A percentile compares a stretch with the other conserved stretches of the same genome.
Conservation (phyloP, 2,888 invertebrate species). For the Drosophila histrio region DNA sequence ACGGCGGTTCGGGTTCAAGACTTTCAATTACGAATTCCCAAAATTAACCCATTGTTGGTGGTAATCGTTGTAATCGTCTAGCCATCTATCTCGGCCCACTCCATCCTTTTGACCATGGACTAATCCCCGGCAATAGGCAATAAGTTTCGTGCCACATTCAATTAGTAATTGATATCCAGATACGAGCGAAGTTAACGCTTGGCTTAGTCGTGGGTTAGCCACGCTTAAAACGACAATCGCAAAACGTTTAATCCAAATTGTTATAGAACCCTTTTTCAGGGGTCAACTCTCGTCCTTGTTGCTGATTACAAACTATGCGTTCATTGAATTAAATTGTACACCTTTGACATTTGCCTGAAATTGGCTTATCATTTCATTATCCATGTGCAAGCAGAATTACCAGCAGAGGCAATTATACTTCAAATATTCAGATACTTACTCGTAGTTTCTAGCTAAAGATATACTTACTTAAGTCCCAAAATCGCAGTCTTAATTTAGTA, state of each 20-base stretch:
- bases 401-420: not conserved
- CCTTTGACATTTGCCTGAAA: slow-evolving; percentile 23
- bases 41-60: slow-evolving; percentile 48
- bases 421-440: not conserved
- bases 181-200: slow-evolving; percentile 58
- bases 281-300: not conserved
- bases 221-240: slow-evolving; percentile 55
- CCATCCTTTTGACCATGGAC: not conserved
- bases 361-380: not conserved
- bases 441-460: not conserved
- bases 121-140: slow-evolving; percentile 37
- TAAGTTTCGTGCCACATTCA: slow-evolving; percentile 67
- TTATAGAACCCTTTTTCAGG: not conserved
- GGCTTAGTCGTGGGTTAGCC: slow-evolving; percentile 57
- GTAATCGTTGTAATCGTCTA: slow-evolving; percentile 43
- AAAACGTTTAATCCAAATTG: slow-evolving; percentile 64
- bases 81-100: slow-evolving; percentile 3
- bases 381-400: not conserved
- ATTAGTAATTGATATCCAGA: slow-evolving; percentile 47
- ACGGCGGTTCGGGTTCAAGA: slow-evolving; percentile 16
- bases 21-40: slow-evolving; percentile 51
- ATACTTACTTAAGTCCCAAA: not conserved
- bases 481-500: not conserved
- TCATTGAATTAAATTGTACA: slow-evolving; percentile 65
- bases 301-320: slow-evolving; percentile 29